These are phyloP conservation scores for Drosophila nebulosa DNA, from an alignment of 1,140 invertebrate species.

Conservation along the genomic window DNA sequence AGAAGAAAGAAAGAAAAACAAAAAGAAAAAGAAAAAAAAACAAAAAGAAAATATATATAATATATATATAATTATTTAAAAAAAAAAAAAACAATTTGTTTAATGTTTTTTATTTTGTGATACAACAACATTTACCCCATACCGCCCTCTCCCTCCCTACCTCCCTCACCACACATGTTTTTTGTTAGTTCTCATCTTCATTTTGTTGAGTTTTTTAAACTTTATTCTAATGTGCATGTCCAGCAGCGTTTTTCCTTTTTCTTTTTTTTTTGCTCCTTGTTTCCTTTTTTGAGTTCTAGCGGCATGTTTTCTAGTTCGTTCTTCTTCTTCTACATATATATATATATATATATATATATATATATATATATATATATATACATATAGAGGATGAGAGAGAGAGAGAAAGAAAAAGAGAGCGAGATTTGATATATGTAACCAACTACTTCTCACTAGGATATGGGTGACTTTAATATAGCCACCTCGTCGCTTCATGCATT, in stretches of 20 bases:
- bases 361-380: neutral
- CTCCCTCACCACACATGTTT: too few relatives aligned
- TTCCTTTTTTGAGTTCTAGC: constrained; percentile 25
- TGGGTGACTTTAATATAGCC: constrained; percentile 84
- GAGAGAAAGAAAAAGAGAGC: neutral
- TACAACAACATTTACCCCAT: too few relatives aligned
- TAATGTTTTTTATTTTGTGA: constrained; percentile 40
- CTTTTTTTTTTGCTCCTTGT: too few relatives aligned
- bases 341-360: neutral
- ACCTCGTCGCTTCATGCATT: constrained; percentile 84
- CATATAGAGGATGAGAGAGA: too few relatives aligned
- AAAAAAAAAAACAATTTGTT: too few relatives aligned
- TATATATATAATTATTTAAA: constrained; percentile 65
- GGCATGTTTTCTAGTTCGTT: constrained; percentile 15
- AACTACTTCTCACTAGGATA: constrained; percentile 80
- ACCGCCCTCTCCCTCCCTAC: constrained; percentile 14
- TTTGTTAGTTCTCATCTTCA: constrained; percentile 8
- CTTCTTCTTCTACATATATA: neutral
- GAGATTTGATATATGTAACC: too few relatives aligned
- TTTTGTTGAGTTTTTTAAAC: neutral
- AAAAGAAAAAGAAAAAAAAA: constrained; percentile 26
- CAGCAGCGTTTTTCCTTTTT: constrained; percentile 2
- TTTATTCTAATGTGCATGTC: neutral
- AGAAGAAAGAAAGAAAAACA: constrained; percentile 34
- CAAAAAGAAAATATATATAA: constrained; percentile 65